These are phyloP conservation scores for Karalla daura DNA, from an alignment of 2,797 vertebrate species.

Conservation along the genomic window DNA sequence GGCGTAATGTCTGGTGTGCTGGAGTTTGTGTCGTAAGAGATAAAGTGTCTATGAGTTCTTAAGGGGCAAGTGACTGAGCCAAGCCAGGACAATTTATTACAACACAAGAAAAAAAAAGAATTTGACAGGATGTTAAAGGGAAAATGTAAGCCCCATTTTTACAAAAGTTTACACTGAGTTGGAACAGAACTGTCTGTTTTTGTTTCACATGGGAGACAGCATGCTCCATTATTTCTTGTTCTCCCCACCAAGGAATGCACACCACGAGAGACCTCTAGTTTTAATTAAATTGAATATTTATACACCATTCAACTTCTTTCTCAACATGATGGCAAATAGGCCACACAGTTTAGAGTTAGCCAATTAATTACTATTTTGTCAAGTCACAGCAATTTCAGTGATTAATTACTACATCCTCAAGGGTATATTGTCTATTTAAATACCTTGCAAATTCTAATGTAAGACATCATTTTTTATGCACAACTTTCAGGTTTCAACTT, in stretches of 20 bases:
- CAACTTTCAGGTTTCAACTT: neutral
- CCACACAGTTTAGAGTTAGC: conserved; percentile 70
- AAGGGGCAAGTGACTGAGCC: conserved; percentile 15
- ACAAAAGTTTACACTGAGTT: conserved; percentile 56
- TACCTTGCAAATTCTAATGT: conserved; percentile 15
- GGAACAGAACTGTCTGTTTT: conserved; percentile 55
- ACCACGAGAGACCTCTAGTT: conserved; percentile 66
- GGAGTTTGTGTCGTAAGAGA: conserved; percentile 25
- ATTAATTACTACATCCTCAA: conserved; percentile 60
- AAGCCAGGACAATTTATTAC: conserved; percentile 17
- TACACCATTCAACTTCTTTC: conserved; percentile 63
- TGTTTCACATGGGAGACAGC: conserved; percentile 65
- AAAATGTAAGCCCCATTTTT: conserved; percentile 27
- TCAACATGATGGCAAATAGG: conserved; percentile 78
- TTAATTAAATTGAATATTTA: conserved; percentile 81
- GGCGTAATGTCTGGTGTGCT: conserved; percentile 10
- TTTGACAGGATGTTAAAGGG: conserved; percentile 19
- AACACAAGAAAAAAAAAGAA: conserved; percentile 14
- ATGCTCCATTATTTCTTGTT: conserved; percentile 46
- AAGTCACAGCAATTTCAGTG: conserved; percentile 71
- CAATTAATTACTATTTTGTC: conserved; percentile 80
- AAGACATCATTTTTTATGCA: neutral
- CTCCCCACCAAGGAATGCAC: conserved; percentile 55
- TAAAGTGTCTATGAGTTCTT: conserved; percentile 20
- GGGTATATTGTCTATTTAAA: conserved; percentile 55